Evolutionary conservation across 2,888 invertebrate species (phyloP), one percentile per base, ranked within the genome.

Genomic region (Agrotis puta): DNA sequence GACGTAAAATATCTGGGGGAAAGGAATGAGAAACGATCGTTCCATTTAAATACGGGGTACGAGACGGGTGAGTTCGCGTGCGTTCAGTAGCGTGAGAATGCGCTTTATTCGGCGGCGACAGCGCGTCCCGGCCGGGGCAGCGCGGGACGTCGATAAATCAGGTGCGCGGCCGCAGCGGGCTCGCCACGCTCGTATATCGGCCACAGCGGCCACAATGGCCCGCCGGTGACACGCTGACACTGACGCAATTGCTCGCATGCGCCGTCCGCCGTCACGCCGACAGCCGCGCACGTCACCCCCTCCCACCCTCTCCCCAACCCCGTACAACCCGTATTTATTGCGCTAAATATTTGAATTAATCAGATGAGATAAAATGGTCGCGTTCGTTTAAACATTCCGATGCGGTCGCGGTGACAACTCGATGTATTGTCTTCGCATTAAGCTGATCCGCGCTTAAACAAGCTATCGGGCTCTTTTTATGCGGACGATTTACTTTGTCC

Each of bases 331-430:
- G 92, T 94, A 95, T 96, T 95, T 95, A 95, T 95, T 95, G 94
- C 93, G 94, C 92, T 95, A 95, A 95, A 95, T 96, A 95, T 95
- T 94, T 95, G 95, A 95, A 95, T 96, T 95, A 95, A 95, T 95
- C 95, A 95, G 94, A 94, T 93, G 94, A 94, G 94, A 95, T 95
- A 95, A 95, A 95, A 94, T 91, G 93, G 90, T 92, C 91, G 92
- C 90, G 91, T 94, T 92, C 94, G 94, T 92, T 94, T 92, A 93
- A 94, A 89, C 93, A 95, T 95, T 94, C 95, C 95, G 90, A 90
- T 92, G 94, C 94, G 94, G 95, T 94, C 94, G 93, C 93, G 91
- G 88, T 94, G 95, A 95, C 95, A 95, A 92, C 92, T 91, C 93
- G 95, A 95, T 95, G 95, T 95, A 95, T 95, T 95, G 95, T 95